Conservation (phyloP, 2,113 vertebrate species). For the Otolemur garnettii region DNA sequence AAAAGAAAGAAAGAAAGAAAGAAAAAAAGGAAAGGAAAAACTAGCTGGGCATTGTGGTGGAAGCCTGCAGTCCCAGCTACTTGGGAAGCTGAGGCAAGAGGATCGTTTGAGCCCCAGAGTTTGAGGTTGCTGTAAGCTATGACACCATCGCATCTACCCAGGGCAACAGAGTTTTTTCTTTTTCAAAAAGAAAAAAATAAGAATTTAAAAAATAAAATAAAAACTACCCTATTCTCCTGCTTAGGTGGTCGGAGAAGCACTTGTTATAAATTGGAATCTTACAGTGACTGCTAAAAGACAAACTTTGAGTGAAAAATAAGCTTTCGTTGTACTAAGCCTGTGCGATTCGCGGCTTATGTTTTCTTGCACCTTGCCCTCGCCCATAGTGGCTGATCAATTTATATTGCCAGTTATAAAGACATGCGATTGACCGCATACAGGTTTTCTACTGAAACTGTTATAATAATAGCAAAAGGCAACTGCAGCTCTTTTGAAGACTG, state of each 20-base stretch:
- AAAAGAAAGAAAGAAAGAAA: no score
- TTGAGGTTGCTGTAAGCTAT: no score
- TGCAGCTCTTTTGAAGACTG: conserved; percentile 1
- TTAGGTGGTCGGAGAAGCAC: background rate
- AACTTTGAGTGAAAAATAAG: background rate
- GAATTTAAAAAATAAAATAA: no score
- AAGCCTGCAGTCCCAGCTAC: no score
- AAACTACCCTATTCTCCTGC: background rate
- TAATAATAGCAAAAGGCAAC: background rate
- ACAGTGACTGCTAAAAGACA: background rate
- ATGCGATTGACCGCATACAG: background rate
- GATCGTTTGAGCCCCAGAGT: no score
- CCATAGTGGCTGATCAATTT: background rate
- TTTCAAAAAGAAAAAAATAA: no score
- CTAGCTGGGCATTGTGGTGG: no score
- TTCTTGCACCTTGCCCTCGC: background rate
- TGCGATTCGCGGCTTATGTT: background rate
- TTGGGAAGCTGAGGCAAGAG: no score
- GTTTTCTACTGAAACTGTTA: background rate
- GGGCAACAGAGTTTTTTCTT: no score
- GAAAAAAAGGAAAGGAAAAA: no score
- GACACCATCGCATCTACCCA: no score
- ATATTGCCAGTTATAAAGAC: background rate
- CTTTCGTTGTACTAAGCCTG: background rate
- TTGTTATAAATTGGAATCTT: background rate